A percentile compares a stretch with the other conserved stretches of the same genome.
Conservation (phyloP, 2,797 vertebrate genomes). For the Microchirus variegatus region DNA sequence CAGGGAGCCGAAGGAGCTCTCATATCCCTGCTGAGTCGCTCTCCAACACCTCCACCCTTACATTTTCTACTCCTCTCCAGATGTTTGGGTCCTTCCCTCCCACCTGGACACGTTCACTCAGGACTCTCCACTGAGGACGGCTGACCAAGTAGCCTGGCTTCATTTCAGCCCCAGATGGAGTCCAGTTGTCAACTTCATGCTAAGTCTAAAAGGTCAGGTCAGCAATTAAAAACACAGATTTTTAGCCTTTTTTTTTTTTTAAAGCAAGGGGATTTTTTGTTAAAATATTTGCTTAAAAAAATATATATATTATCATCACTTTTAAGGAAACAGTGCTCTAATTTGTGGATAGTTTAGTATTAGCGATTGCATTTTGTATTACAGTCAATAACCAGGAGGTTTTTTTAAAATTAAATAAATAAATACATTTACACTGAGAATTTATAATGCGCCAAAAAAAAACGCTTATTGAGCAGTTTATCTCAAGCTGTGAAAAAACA, state of each 20-base stretch:
- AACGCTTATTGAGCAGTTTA: conserved; percentile 7
- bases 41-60: conserved; percentile 62
- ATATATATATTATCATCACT: neutral
- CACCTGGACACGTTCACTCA: conserved; percentile 37
- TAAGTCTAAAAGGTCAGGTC: conserved; percentile 2
- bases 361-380: neutral
- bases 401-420: too few relatives aligned
- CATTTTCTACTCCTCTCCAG: conserved; percentile 64
- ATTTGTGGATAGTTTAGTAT: neutral
- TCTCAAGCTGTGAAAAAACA: neutral
- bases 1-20: conserved; percentile 76
- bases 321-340: neutral
- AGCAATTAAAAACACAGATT: too few relatives aligned
- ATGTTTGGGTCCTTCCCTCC: conserved; percentile 60
- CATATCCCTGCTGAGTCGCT: conserved; percentile 68
- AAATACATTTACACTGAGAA: too few relatives aligned
- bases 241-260: neutral
- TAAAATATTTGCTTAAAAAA: neutral
- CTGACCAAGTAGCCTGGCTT: neutral
- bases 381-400: neutral
- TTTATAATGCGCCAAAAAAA: neutral
- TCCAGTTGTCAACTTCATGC: neutral
- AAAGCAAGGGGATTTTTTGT: neutral
- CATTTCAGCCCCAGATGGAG: conserved; percentile 11
- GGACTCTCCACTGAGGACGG: conserved; percentile 24